Base-by-base conservation (phyloP, 1,140 invertebrate species). In the roundworm (Caenorhabditis elegans) region DNA sequence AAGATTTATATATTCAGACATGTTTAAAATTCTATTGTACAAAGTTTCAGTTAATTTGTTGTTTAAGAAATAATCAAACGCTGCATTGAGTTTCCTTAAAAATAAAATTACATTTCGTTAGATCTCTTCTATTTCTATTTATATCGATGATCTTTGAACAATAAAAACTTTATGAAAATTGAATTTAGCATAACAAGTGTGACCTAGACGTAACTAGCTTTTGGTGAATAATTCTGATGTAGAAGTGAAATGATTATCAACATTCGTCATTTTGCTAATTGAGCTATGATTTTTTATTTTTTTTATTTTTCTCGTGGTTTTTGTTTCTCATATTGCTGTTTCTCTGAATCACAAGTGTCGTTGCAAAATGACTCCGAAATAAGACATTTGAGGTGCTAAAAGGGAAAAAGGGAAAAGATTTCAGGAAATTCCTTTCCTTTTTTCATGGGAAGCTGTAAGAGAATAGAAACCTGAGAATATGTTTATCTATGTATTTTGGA, bases 381-480 rank as follows among this genome's bases (percentile, higher is more conserved):
- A 13, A 17, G 60, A 70, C 39, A 70, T 70, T 17, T 13, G 60
- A 70, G 34, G 60, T 70, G 60, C 34, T 31, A 70, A 70, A 70
- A 8, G 53, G 4, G 13, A 53, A 53, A 24, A 53, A 28, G 8
- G 8, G 51, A 28, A 11, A 26, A 24, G 10, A 70, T 22, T 31
- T n/a, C n/a, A 5, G 10, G n/a, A 22, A 22, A 70, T 19, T 70
- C 34, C 11, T 10, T 22, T 43, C 34, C n/a, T 39, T 22, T 24
- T 53, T n/a, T 26, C 22, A 24, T 13, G 39, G 15, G 15, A 43
- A 43, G 39, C 10, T 53, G 5, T 22, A 34, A 60, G 17, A 34
- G 53, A 70, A 70, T 70, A 43, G 60, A 70, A 70, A 70, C 60
- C 60, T 70, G 60, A 70, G 60, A 70, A 70, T 39, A 26, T 70